Conservation (phyloP, 1,140 invertebrate genomes). For the Aphaenogaster rudis region DNA sequence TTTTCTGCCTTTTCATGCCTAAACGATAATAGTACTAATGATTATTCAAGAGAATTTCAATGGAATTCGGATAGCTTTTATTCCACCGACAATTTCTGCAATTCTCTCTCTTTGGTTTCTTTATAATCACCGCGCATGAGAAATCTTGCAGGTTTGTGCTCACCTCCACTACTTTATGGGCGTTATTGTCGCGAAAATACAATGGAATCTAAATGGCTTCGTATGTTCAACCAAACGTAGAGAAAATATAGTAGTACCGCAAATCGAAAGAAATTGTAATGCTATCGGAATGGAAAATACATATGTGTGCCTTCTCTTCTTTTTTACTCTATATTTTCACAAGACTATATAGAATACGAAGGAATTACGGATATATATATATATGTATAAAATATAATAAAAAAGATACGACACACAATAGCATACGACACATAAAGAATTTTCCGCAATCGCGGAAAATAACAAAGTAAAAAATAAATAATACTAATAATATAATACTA, state of each 20-base stretch:
- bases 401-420: background rate
- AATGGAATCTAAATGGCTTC: slow-evolving; percentile 2
- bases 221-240: background rate
- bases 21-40: background rate
- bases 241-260: background rate
- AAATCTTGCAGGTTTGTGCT: slow-evolving; percentile 8
- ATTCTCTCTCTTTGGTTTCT: slow-evolving; percentile 9
- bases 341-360: background rate
- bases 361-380: background rate
- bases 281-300: background rate
- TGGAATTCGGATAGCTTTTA: background rate
- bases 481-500: too few species aligned
- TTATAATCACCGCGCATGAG: slow-evolving; percentile 25
- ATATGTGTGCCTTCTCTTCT: background rate
- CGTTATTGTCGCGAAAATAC: slow-evolving; percentile 24
- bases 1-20: background rate
- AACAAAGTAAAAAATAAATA: too few species aligned
- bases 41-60: slow-evolving; percentile 3
- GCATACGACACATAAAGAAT: background rate
- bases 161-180: background rate
- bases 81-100: background rate
- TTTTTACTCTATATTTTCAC: background rate
- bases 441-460: background rate
- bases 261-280: slow-evolving; percentile 1
- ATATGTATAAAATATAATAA: background rate